phyloP scores from a whole-genome alignment of 35 echinoderm and acorn worm genomes.

The Hemicentrotus pulcherrimus region DNA sequence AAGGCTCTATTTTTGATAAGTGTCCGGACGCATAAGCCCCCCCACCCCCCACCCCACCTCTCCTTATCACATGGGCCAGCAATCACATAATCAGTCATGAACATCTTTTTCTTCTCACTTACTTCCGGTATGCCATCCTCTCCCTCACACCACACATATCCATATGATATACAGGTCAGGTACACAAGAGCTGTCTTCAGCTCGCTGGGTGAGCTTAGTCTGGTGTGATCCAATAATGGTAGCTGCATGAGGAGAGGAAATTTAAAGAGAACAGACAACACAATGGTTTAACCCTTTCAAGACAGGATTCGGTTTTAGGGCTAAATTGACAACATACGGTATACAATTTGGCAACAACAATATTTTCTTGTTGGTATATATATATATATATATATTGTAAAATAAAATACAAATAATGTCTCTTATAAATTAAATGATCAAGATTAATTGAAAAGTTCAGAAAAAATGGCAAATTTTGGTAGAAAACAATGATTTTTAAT shows the following conservation, averaged over 20 bases:
- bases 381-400: too few species aligned
- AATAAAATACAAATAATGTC: background rate
- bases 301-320: too few species aligned
- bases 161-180: slow-evolving; percentile 33
- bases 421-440: background rate
- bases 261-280: background rate
- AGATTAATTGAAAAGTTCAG: background rate
- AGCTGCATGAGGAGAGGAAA: background rate
- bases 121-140: slow-evolving; percentile 25
- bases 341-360: background rate
- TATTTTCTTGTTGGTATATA: background rate
- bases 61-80: too few species aligned
- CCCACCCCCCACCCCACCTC: too few species aligned
- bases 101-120: background rate
- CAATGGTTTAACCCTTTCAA: background rate
- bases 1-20: too few species aligned
- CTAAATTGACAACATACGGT: background rate
- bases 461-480: background rate
- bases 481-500: too few species aligned
- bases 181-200: background rate
- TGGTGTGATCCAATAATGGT: background rate
- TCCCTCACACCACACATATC: slow-evolving; percentile 28
- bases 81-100: background rate
- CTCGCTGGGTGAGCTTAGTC: background rate
- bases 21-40: too few species aligned